Evolutionary conservation across 1,140 invertebrate genomes (phyloP).

Genomic region (Eufriesea mexicana): DNA sequence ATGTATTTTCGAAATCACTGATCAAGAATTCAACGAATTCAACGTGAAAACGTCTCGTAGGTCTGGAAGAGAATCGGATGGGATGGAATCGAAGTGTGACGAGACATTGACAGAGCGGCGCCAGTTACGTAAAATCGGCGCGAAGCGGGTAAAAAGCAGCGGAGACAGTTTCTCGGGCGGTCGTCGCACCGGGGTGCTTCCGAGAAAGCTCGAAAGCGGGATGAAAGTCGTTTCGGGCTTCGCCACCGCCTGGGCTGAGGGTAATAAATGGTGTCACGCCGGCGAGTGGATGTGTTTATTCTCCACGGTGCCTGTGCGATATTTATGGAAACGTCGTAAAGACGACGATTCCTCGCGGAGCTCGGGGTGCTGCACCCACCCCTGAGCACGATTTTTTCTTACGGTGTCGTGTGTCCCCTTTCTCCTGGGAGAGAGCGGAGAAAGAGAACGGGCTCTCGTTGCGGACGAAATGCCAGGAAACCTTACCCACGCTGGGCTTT

Average conservation of each 20-base stretch:
- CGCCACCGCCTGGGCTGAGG: background rate
- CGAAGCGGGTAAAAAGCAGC: background rate
- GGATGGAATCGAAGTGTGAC: too few relatives aligned
- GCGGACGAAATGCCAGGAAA: slow-evolving; percentile 44
- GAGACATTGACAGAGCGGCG: background rate
- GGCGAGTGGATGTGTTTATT: slow-evolving; percentile 31
- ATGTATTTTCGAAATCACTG: too few relatives aligned
- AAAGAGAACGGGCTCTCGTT: slow-evolving; percentile 10
- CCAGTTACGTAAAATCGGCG: slow-evolving; percentile 16
- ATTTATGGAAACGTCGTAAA: slow-evolving; percentile 50
- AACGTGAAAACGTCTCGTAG: too few relatives aligned
- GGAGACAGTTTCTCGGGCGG: background rate
- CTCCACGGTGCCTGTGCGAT: background rate
- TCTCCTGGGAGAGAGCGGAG: background rate
- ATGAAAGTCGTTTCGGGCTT: background rate
- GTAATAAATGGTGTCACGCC: slow-evolving; percentile 40
- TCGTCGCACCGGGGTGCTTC: slow-evolving; percentile 17
- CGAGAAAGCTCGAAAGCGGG: slow-evolving; percentile 17
- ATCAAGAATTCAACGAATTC: too few relatives aligned
- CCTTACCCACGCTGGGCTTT: slow-evolving; percentile 26
- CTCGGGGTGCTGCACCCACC: background rate
- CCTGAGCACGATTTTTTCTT: background rate
- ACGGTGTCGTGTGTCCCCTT: slow-evolving; percentile 35
- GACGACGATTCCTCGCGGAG: slow-evolving; percentile 26
- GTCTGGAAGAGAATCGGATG: too few relatives aligned